These are phyloP conservation scores for Pristionchus pacificus DNA, from an alignment of 1,140 invertebrate species.

Conservation along the genomic window DNA sequence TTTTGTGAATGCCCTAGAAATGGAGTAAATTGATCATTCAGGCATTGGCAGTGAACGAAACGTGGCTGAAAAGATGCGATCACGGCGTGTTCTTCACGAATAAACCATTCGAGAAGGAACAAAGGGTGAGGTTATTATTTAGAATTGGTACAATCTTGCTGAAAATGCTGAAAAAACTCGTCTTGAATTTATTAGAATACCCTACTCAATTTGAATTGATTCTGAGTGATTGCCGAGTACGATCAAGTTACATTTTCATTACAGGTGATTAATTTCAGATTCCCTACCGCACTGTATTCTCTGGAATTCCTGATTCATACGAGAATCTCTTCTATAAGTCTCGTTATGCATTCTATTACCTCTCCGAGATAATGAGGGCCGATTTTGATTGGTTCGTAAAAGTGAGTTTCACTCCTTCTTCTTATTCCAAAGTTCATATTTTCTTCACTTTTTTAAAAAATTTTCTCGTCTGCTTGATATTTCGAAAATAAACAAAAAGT, in stretches of 20 bases:
- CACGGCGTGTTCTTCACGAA: slow-evolving; percentile 40
- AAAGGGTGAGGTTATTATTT: too few relatives aligned
- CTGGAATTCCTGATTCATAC: slow-evolving; percentile 74
- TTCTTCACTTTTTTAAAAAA: too few relatives aligned
- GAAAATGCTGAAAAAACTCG: too few relatives aligned
- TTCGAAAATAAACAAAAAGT: slow-evolving; percentile 3
- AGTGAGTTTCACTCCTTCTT: too few relatives aligned
- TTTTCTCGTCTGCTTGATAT: too few relatives aligned
- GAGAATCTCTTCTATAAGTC: slow-evolving; percentile 88
- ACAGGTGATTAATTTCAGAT: too few relatives aligned
- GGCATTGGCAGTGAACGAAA: slow-evolving; percentile 37
- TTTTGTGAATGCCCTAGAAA: too few relatives aligned
- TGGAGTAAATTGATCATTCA: too few relatives aligned
- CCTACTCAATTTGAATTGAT: slow-evolving; percentile 18
- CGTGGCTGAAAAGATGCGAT: slow-evolving; percentile 38
- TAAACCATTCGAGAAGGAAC: slow-evolving; percentile 22
- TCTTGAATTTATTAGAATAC: slow-evolving; percentile 9
- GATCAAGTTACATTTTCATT: too few relatives aligned
- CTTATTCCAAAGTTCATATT: too few relatives aligned
- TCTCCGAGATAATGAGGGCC: slow-evolving; percentile 51
- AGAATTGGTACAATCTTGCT: too few relatives aligned
- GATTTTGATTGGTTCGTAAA: slow-evolving; percentile 58
- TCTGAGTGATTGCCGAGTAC: not conserved
- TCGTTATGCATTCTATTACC: slow-evolving; percentile 76
- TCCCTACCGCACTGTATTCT: slow-evolving; percentile 48